phyloP scores from a whole-genome alignment of 2,797 vertebrate species.

The Scarus forsteni region DNA sequence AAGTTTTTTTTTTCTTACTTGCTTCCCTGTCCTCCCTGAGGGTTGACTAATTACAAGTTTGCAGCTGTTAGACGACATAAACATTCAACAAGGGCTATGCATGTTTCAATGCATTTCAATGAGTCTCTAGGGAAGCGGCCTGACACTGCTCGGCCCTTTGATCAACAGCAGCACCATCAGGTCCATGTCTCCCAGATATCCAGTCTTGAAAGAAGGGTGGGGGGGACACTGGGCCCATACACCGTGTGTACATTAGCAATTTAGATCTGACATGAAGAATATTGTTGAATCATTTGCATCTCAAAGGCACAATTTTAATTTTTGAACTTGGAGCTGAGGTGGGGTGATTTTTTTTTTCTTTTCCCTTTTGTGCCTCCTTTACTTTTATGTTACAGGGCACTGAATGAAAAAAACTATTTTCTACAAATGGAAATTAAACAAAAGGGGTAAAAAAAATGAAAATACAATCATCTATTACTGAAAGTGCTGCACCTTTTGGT shows the following conservation, averaged over 20 bases:
- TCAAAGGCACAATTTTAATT: conserved; percentile 81
- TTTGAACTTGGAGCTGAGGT: conserved; percentile 66
- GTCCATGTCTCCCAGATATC: conserved; percentile 78
- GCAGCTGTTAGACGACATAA: conserved; percentile 53
- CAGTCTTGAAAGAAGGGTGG: conserved; percentile 69
- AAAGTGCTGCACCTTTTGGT: conserved; percentile 58
- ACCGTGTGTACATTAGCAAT: conserved; percentile 84
- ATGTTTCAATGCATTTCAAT: conserved; percentile 70
- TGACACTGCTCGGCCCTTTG: conserved; percentile 76
- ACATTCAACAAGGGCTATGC: conserved; percentile 59
- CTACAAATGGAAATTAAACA: conserved; percentile 62
- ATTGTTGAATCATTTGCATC: conserved; percentile 84
- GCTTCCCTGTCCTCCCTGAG: conserved; percentile 28
- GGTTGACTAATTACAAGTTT: conserved; percentile 34
- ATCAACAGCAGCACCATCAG: conserved; percentile 80
- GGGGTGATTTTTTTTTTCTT: conserved; percentile 32
- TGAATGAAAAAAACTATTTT: conserved; percentile 43
- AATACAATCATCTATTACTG: conserved; percentile 47
- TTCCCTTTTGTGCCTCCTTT: conserved; percentile 50
- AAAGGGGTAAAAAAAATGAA: conserved; percentile 21
- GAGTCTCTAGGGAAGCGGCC: conserved; percentile 59
- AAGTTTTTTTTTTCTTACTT: conserved; percentile 3
- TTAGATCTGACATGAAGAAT: conserved; percentile 82
- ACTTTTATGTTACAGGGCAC: conserved; percentile 58
- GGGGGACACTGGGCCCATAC: conserved; percentile 70